These are phyloP conservation scores for Acrobasis suavella DNA, from an alignment of 2,888 invertebrate genomes.

Conservation along the genomic window DNA sequence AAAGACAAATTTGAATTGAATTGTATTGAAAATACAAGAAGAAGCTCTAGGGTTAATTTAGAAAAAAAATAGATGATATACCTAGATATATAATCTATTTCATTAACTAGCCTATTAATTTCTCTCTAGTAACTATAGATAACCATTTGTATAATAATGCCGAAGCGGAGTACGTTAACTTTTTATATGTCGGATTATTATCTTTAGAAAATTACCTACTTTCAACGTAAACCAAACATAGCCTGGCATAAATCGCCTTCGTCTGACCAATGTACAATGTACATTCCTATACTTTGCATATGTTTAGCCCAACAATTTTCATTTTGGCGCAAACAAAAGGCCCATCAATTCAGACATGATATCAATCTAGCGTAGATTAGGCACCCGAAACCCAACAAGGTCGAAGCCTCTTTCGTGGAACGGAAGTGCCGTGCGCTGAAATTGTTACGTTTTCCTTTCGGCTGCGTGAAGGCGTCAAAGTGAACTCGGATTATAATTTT, in stretches of 20 bases:
- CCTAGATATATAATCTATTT: no score
- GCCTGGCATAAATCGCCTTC: background rate
- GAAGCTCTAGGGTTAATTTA: no score
- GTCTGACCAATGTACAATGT: background rate
- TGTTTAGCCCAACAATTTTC: background rate
- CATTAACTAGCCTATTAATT: no score
- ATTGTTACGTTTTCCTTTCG: slow-evolving; percentile 32
- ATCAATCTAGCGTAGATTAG: slow-evolving; percentile 36
- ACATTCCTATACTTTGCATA: background rate
- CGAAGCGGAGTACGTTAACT: background rate
- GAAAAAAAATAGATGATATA: no score
- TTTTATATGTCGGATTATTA: background rate
- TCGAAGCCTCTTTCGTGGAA: slow-evolving; percentile 38
- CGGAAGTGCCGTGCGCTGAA: slow-evolving; percentile 46
- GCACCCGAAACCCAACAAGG: slow-evolving; percentile 27
- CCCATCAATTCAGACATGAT: slow-evolving; percentile 38
- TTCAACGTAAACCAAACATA: background rate
- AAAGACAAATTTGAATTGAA: no score
- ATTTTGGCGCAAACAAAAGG: slow-evolving; percentile 29
- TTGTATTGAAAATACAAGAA: no score
- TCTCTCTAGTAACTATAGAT: no score
- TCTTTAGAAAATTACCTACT: background rate
- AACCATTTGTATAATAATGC: no score
- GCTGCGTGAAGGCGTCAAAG: slow-evolving; percentile 1
- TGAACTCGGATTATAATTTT: background rate